Conservation (phyloP, 1,140 invertebrate species). For the Megalonaias nervosa region DNA sequence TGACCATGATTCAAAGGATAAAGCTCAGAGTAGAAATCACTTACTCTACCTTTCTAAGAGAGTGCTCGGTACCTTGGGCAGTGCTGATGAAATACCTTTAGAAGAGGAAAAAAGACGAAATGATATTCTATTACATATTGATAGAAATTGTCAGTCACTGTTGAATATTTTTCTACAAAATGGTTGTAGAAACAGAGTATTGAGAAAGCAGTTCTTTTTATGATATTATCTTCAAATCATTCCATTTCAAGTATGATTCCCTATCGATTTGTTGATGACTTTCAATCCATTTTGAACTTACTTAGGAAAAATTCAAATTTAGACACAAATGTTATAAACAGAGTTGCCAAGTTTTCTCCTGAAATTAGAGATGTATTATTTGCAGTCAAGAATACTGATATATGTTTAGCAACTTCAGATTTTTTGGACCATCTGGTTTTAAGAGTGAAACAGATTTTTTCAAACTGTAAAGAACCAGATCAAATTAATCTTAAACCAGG, state of each 20-base stretch:
- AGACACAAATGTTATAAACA: background rate
- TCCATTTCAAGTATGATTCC: slow-evolving; percentile 8
- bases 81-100: background rate
- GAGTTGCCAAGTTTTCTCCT: slow-evolving; percentile 9
- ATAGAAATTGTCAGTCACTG: background rate
- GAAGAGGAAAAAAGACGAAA: background rate
- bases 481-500: background rate
- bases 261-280: slow-evolving; percentile 1
- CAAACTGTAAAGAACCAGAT: slow-evolving; percentile 1
- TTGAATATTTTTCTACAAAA: slow-evolving; percentile 1
- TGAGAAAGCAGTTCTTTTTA: slow-evolving; percentile 7
- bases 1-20: background rate
- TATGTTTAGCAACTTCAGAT: background rate
- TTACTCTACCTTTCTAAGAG: background rate
- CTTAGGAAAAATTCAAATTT: background rate
- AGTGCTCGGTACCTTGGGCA: background rate
- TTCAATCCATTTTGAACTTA: background rate
- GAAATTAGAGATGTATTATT: slow-evolving; percentile 7
- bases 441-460: background rate
- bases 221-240: background rate
- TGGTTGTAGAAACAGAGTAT: background rate
- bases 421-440: background rate
- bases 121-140: background rate
- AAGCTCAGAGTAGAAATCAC: slow-evolving; percentile 13
- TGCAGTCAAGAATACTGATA: background rate